Conservation (phyloP, 2,113 vertebrate species). For the Nerophis lumbriciformis region DNA sequence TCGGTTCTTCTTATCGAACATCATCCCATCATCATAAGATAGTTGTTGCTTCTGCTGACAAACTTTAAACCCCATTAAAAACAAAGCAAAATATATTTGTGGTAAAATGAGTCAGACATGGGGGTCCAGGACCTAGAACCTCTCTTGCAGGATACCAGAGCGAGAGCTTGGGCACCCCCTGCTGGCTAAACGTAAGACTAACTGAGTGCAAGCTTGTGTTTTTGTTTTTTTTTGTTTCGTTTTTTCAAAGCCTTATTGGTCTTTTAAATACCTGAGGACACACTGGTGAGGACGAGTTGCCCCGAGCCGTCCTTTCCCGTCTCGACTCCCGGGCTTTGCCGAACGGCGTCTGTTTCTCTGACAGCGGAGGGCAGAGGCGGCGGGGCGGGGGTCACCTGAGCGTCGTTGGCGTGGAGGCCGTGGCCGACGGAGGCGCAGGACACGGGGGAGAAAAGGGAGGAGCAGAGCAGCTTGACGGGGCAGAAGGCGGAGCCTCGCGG, state of each 20-base stretch:
- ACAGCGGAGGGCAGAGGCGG: conserved; percentile 60
- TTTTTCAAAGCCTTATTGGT: background rate
- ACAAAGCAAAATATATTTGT: conserved; percentile 38
- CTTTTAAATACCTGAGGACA: conserved; percentile 55
- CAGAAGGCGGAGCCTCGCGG: conserved; percentile 95
- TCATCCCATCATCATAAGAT: background rate
- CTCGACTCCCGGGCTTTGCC: conserved; percentile 32
- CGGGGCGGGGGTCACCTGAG: conserved; percentile 59
- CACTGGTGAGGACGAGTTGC: conserved; percentile 53
- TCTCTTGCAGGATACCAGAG: conserved; percentile 10
- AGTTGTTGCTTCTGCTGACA: background rate
- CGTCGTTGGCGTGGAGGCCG: conserved; percentile 21
- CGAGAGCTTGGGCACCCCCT: conserved; percentile 46
- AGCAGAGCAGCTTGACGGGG: conserved; percentile 88
- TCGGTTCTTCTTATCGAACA: too few species aligned
- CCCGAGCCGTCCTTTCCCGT: conserved; percentile 29
- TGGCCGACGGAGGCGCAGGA: conserved; percentile 45
- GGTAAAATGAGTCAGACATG: conserved; percentile 39
- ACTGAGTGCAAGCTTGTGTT: conserved; percentile 38
- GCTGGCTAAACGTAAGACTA: conserved; percentile 56
- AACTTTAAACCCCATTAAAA: background rate
- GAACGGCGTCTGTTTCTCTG: conserved; percentile 49
- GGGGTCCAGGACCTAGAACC: conserved; percentile 7
- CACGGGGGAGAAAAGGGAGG: conserved; percentile 70
- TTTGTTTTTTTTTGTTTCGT: conserved; percentile 10